phyloP scores from a whole-genome alignment of 2,113 vertebrate genomes.

The Upupa epops region DNA sequence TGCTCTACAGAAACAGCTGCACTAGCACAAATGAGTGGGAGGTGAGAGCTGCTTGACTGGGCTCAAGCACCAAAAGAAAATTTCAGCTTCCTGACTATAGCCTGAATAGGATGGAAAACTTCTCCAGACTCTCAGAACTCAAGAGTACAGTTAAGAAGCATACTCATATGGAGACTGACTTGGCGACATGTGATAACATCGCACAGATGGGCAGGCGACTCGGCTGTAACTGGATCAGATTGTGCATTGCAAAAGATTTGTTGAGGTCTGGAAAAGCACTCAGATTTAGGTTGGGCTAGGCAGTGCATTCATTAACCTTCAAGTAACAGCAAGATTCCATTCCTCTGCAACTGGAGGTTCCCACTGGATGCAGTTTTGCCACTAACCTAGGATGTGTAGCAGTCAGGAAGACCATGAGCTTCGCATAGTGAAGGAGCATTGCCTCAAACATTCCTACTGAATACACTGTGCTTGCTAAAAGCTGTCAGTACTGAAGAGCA shows the following conservation, averaged over 20 bases:
- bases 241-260: conserved; percentile 5
- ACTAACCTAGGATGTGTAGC: not conserved
- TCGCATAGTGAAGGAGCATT: not conserved
- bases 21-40: not conserved
- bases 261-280: not conserved
- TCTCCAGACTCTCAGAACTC: not conserved
- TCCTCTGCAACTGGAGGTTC: not conserved
- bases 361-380: not conserved
- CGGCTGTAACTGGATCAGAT: conserved; percentile 46
- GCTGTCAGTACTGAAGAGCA: not conserved
- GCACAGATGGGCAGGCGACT: conserved; percentile 43
- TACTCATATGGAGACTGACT: not conserved
- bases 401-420: not conserved
- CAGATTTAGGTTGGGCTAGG: not conserved
- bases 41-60: not conserved
- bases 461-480: not conserved
- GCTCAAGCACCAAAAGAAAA: not conserved
- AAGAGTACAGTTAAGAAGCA: not conserved
- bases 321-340: not conserved
- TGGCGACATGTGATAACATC: conserved; percentile 51
- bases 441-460: not conserved
- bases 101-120: not conserved
- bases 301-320: conserved; percentile 18
- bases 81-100: not conserved
- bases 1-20: not conserved